These are phyloP conservation scores for Cacatua alba DNA, from an alignment of 2,113 vertebrate genomes.

Conservation along the genomic window DNA sequence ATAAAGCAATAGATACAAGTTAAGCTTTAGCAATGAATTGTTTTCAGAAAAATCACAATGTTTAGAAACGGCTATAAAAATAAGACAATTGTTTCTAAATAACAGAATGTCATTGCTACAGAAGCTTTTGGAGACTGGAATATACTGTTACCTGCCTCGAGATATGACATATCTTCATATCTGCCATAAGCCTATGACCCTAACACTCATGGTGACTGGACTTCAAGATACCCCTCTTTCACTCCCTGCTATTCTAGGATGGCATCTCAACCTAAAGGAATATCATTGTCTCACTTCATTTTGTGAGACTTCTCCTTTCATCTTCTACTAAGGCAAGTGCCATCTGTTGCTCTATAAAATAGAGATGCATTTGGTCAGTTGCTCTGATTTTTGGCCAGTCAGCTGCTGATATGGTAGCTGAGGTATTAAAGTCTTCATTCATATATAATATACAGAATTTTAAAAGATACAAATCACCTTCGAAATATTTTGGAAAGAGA, in stretches of 20 bases:
- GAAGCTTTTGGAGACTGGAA: background rate
- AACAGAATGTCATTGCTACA: background rate
- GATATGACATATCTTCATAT: background rate
- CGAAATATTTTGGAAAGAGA: background rate
- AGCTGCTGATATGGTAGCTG: background rate
- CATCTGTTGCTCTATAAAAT: background rate
- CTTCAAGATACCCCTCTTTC: background rate
- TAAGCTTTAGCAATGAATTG: background rate
- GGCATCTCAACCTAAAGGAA: background rate
- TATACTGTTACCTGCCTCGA: background rate
- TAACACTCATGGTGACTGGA: background rate
- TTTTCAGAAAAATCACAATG: background rate
- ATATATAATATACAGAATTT: background rate
- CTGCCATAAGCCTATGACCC: background rate
- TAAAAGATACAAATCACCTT: background rate
- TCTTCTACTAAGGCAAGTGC: background rate
- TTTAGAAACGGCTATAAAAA: background rate
- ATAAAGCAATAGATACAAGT: background rate
- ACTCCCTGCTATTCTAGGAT: background rate
- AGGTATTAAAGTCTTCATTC: background rate
- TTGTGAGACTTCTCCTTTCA: background rate
- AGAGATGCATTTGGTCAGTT: background rate
- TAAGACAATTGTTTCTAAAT: background rate
- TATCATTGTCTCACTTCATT: background rate
- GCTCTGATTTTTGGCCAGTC: background rate